A percentile compares a stretch with the other conserved stretches of the same genome.
Evolutionary conservation across 2,888 invertebrate species (phyloP).

Genomic region (Stegophylla sp.): DNA sequence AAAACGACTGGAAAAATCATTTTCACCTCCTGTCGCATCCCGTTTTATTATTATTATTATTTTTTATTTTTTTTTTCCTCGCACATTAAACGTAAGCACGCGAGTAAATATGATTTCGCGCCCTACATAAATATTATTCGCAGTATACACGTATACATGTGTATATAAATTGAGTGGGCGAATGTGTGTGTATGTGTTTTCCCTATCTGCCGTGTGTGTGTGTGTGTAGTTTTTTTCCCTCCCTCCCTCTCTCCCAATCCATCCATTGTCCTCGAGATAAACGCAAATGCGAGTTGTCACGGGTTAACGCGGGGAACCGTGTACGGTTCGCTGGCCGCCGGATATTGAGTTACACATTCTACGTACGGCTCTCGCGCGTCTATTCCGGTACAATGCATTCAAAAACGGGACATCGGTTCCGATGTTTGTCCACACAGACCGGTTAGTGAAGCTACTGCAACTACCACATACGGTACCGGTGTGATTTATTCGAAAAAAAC

Average conservation of each 20-base stretch:
- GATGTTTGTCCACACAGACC: constrained; percentile 34
- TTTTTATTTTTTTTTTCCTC: not conserved
- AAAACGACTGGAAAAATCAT: constrained; percentile 59
- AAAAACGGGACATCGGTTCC: constrained; percentile 37
- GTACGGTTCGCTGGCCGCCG: constrained; percentile 32
- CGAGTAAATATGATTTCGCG: constrained; percentile 53
- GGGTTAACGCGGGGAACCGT: constrained; percentile 35
- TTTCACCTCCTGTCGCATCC: constrained; percentile 32
- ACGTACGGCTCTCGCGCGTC: not conserved
- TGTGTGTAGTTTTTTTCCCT: not conserved
- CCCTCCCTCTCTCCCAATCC: too few species aligned
- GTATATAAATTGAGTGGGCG: not conserved
- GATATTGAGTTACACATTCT: constrained; percentile 42
- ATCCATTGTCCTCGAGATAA: constrained; percentile 25
- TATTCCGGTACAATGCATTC: constrained; percentile 47
- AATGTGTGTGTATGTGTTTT: not conserved
- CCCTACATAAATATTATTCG: too few species aligned
- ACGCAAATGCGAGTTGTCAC: constrained; percentile 52
- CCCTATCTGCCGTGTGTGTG: not conserved
- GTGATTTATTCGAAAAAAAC: constrained; percentile 15
- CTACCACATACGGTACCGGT: not conserved
- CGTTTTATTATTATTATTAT: too few species aligned
- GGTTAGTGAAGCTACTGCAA: not conserved
- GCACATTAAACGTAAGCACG: constrained; percentile 50
- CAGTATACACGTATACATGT: not conserved